Evolutionary conservation across 1,140 invertebrate genomes (phyloP).

Genomic region (Cyclargus thomasi): DNA sequence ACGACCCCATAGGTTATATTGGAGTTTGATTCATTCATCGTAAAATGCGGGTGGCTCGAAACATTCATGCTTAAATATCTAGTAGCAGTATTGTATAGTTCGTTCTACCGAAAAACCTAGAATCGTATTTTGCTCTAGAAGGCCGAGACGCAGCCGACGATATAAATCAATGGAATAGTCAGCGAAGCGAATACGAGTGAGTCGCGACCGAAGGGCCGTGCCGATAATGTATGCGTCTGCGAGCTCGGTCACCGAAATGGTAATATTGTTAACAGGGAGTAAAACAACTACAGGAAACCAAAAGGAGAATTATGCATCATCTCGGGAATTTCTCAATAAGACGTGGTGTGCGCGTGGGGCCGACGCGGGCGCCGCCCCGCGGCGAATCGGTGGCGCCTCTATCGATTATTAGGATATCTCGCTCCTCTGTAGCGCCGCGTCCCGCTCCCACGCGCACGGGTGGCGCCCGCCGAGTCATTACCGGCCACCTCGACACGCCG

Average conservation of each 20-base stretch:
- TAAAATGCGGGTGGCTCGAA: slow-evolving; percentile 7
- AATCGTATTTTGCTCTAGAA: no score
- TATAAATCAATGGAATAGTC: slow-evolving; percentile 46
- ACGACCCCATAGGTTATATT: neutral
- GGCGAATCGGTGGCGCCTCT: slow-evolving; percentile 60
- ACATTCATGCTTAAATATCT: no score
- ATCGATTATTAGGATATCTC: slow-evolving; percentile 50
- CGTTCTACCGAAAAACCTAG: no score
- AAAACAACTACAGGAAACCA: slow-evolving; percentile 65
- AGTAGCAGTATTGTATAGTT: no score
- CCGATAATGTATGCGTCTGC: slow-evolving; percentile 63
- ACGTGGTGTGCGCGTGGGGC: slow-evolving; percentile 57
- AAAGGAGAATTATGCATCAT: slow-evolving; percentile 69
- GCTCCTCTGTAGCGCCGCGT: slow-evolving; percentile 36
- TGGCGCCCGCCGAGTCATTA: slow-evolving; percentile 52
- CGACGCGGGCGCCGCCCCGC: slow-evolving; percentile 63
- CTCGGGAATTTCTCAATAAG: slow-evolving; percentile 73
- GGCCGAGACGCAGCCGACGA: slow-evolving; percentile 22
- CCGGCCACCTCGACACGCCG: slow-evolving; percentile 34
- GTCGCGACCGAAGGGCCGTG: slow-evolving; percentile 35
- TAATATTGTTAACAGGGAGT: slow-evolving; percentile 72
- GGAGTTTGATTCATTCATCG: neutral
- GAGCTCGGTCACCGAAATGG: slow-evolving; percentile 58
- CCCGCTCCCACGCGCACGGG: slow-evolving; percentile 51
- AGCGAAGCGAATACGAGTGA: slow-evolving; percentile 32